Evolutionary conservation across 2,888 invertebrate genomes (phyloP).

Genomic region (Dynastes maya): DNA sequence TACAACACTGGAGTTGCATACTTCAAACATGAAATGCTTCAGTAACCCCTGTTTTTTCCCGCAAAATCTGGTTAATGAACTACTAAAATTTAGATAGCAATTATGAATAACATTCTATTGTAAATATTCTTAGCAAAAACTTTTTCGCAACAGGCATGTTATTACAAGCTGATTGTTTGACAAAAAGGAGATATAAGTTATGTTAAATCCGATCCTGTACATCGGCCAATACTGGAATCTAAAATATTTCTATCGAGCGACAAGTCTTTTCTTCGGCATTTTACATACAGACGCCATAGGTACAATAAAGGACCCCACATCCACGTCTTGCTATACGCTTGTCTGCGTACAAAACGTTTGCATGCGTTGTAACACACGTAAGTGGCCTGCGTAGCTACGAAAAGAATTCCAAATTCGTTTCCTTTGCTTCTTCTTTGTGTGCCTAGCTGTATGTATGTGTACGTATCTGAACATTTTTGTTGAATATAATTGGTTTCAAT

Average conservation of each 20-base stretch:
- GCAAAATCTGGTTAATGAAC: no score
- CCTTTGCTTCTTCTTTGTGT: neutral
- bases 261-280: conserved; percentile 6
- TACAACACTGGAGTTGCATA: no score
- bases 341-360: conserved; percentile 20
- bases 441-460: neutral
- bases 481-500: conserved; percentile 24
- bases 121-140: no score
- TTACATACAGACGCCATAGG: conserved; percentile 21
- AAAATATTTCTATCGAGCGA: conserved; percentile 23
- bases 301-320: conserved; percentile 24
- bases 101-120: no score
- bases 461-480: neutral
- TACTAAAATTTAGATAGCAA: no score
- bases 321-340: neutral
- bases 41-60: no score
- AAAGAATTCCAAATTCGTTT: conserved; percentile 19
- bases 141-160: no score
- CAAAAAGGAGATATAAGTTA: neutral
- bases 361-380: conserved; percentile 9
- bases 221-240: conserved; percentile 2
- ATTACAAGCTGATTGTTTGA: neutral
- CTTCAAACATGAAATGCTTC: no score
- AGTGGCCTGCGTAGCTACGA: conserved; percentile 16
- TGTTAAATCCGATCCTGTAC: conserved; percentile 12